Conservation (phyloP, 2,113 vertebrate genomes). For the Cisticola juncidis region DNA sequence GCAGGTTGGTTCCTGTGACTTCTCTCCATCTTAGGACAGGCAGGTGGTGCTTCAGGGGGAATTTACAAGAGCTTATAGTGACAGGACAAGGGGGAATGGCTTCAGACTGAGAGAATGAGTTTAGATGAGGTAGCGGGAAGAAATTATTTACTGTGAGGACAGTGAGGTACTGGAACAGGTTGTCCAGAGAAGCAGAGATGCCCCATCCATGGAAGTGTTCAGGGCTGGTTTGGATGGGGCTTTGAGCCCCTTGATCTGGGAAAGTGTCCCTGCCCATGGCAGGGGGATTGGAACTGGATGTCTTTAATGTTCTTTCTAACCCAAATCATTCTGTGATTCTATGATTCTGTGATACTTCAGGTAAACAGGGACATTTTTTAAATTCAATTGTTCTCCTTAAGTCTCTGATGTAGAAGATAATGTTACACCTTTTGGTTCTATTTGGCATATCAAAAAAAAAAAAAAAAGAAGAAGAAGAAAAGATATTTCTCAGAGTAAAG, state of each 20-base stretch:
- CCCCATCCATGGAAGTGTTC: not conserved
- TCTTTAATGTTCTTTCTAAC: not conserved
- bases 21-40: not conserved
- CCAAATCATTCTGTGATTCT: not conserved
- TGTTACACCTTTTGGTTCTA: not conserved
- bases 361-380: not conserved
- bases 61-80: not conserved
- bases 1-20: conserved; percentile 77
- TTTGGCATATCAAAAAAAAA: not conserved
- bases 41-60: not conserved
- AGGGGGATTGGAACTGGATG: not conserved
- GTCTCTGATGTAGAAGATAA: not conserved
- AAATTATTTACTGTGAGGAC: not conserved
- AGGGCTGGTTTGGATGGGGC: not conserved
- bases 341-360: not conserved
- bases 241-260: not conserved
- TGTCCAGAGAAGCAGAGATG: not conserved
- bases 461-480: too few species aligned
- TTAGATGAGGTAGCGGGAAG: not conserved
- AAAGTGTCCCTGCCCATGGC: not conserved
- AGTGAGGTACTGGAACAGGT: not conserved
- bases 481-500: not conserved
- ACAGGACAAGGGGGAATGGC: not conserved
- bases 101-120: not conserved
- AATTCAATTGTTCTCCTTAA: not conserved